These are phyloP conservation scores for Thomomys bottae DNA, from an alignment of 2,113 vertebrate genomes.

Conservation along the genomic window DNA sequence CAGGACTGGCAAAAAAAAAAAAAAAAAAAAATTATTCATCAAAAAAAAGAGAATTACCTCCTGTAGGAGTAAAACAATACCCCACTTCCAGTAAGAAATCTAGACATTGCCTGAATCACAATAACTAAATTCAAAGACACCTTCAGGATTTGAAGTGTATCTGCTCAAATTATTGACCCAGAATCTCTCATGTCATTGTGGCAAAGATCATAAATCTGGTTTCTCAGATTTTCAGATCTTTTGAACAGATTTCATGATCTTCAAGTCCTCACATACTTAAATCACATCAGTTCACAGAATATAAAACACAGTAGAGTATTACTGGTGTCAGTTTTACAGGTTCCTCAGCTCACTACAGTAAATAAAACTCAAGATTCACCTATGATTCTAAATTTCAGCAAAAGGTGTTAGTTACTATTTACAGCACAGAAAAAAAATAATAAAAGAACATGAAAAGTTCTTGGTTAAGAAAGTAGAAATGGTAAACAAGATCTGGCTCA, in stretches of 20 bases:
- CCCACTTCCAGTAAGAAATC: background rate
- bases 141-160: slow-evolving; percentile 17
- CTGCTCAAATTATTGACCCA: slow-evolving; percentile 41
- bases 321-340: background rate
- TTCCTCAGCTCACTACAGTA: background rate
- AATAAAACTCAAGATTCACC: background rate
- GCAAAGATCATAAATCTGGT: background rate
- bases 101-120: slow-evolving; percentile 49
- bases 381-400: background rate
- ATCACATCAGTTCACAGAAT: background rate
- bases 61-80: background rate
- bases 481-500: background rate
- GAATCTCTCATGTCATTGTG: background rate
- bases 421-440: background rate
- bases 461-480: background rate
- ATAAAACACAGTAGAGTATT: background rate
- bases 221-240: background rate
- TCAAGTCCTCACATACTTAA: background rate
- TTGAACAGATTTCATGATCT: background rate
- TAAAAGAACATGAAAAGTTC: background rate
- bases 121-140: slow-evolving; percentile 39
- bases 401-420: background rate
- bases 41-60: slow-evolving; percentile 48
- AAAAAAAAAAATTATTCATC: too few relatives aligned
- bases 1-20: too few relatives aligned